Conservation (phyloP, 2,797 vertebrate species). For the Takifugu ocellatus region DNA sequence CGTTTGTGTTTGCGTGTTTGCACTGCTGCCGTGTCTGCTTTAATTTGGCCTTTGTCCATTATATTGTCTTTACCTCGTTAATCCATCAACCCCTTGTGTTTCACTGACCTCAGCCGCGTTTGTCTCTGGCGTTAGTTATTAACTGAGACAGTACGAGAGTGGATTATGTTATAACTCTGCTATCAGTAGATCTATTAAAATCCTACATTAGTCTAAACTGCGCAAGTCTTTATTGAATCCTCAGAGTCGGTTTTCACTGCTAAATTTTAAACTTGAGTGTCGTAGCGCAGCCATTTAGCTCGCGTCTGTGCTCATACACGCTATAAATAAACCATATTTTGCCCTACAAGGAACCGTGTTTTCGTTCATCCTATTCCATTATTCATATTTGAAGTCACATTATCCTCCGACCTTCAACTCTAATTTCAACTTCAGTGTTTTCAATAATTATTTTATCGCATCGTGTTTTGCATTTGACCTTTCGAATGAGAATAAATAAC, state of each 20-base stretch:
- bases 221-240: too few relatives aligned
- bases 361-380: background rate
- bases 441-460: background rate
- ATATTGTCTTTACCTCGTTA: background rate
- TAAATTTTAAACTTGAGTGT: too few relatives aligned
- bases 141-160: constrained; percentile 2
- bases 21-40: constrained; percentile 8
- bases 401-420: constrained; percentile 7
- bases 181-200: background rate
- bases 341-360: background rate
- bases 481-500: background rate
- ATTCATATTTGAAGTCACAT: background rate
- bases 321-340: background rate
- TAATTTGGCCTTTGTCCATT: too few relatives aligned
- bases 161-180: background rate
- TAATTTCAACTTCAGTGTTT: background rate
- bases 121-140: background rate
- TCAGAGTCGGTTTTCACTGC: constrained; percentile 4
- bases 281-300: too few relatives aligned
- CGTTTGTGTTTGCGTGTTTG: constrained; percentile 32
- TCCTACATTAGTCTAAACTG: too few relatives aligned
- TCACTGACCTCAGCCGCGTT: background rate
- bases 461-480: background rate
- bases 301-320: background rate
- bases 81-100: constrained; percentile 12